A percentile compares a stretch with the other conserved stretches of the same genome.
phyloP scores from a whole-genome alignment of 2,113 vertebrate species.

The Sinocyclocheilus maitianheensis region DNA sequence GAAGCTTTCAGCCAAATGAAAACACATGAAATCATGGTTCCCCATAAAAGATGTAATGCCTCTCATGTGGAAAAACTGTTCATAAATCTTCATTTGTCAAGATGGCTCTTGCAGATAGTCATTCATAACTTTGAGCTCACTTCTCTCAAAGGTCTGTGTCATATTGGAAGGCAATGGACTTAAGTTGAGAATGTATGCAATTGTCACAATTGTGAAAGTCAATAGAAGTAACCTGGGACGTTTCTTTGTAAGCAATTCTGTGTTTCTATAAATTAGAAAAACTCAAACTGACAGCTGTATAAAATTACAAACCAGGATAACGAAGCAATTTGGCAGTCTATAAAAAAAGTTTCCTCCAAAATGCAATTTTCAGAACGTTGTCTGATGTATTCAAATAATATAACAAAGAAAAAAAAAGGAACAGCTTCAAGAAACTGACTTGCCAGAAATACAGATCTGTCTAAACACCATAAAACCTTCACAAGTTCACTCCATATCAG shows the following conservation, averaged over 20 bases:
- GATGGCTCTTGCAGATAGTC: slow-evolving; percentile 27
- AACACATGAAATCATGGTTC: slow-evolving; percentile 48
- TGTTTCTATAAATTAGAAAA: background rate
- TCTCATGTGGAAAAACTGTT: slow-evolving; percentile 45
- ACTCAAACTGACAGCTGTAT: background rate
- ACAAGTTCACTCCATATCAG: background rate
- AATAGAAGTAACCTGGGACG: background rate
- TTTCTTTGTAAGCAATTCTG: background rate
- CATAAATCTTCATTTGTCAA: slow-evolving; percentile 51
- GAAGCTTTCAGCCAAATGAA: slow-evolving; percentile 39
- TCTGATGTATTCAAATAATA: background rate
- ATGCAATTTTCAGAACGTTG: background rate
- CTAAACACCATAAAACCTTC: background rate
- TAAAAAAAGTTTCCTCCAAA: background rate
- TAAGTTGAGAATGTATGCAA: background rate
- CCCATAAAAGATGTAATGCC: slow-evolving; percentile 36
- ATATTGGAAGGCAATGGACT: background rate
- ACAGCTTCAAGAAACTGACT: background rate
- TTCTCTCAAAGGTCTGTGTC: slow-evolving; percentile 25
- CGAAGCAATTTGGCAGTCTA: slow-evolving; percentile 1
- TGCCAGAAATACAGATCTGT: background rate
- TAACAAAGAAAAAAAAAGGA: background rate
- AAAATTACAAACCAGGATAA: background rate
- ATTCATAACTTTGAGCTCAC: slow-evolving; percentile 35
- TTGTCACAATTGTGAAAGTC: background rate